Base-by-base conservation (phyloP, 1,140 invertebrate species). In the Euura saliciscinereae region DNA sequence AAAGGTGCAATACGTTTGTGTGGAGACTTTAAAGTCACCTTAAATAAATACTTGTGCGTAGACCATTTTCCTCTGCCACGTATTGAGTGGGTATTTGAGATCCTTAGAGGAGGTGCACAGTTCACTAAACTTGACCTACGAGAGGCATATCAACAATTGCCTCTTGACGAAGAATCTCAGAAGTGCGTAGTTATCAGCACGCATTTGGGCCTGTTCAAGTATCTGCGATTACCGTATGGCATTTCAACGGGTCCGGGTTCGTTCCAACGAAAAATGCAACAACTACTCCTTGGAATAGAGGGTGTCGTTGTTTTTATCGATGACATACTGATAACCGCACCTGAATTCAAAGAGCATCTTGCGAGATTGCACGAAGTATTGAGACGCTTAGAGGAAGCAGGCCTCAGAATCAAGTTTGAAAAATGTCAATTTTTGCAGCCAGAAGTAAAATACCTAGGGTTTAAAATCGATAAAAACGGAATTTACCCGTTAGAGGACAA, bases 1-100 rank as follows among this genome's bases (percentile, higher is more conserved):
- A 80, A 85, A 73, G 85, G 84, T 7, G 76, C 74, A 2, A 75
- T 84, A 44, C 45, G 88, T 13, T 78, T 89, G 51, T 89, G 87
- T 79, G 28, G 28, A 28, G 28, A 28, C 28, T 28, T 28, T 28
- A 28, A 28, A 28, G 28, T 28, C 28, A 28, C 82, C 6, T 64
- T 87, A 11, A 89, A 88, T 76, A 76, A 72, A 69, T 74, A 75
- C 65, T 73, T 82, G 42, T 10, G 72, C 43, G 73, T 77, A 42
- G 75, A 78, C 68, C 76, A 83, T 67, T 78, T 84, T 74, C 83
- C 82, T 7, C 70, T 86, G 13, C 84, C 82, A 0, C 71, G 73
- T 45, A 73, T 78, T 8, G 78, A 82, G 10, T 80, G 84, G 68
- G 70, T 87, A 42, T 84, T 86, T 78, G 45, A 79, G 2, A 79